Evolutionary conservation across 1,140 invertebrate genomes (phyloP).

Genomic region (Amphibalanus amphitrite): DNA sequence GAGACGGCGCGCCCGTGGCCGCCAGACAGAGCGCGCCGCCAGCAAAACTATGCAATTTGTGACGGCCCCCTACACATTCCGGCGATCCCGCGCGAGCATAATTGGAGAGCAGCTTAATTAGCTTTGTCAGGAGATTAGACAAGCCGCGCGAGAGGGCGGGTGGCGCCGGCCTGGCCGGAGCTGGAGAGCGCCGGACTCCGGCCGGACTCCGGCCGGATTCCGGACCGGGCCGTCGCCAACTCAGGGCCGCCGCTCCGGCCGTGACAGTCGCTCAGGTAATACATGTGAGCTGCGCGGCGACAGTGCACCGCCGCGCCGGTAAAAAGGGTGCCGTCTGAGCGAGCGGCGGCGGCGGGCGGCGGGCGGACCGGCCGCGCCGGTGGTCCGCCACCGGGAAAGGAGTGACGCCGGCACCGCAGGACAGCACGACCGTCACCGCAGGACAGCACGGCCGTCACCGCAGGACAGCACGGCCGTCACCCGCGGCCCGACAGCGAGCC

Average conservation of each 20-base stretch:
- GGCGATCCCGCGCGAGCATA: background rate
- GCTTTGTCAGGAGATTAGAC: constrained; percentile 1
- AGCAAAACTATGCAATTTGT: background rate
- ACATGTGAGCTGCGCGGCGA: background rate
- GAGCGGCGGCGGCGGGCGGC: background rate
- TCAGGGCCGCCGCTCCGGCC: background rate
- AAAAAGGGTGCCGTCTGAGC: background rate
- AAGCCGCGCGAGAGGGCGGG: no score
- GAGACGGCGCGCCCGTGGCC: background rate
- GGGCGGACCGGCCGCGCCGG: no score
- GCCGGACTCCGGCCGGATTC: background rate
- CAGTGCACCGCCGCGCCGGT: background rate
- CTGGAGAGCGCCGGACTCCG: no score
- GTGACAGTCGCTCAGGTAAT: background rate
- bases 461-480: background rate
- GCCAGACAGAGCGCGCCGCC: background rate
- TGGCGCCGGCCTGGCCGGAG: background rate
- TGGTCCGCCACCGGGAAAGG: background rate
- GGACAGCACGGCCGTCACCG: no score
- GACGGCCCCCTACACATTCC: background rate
- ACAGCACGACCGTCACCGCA: no score
- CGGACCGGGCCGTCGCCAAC: background rate
- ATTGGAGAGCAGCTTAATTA: constrained; percentile 1
- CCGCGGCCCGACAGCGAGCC: background rate
- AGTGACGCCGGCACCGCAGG: background rate